A percentile compares a stretch with the other conserved stretches of the same genome.
Evolutionary conservation across 92 coral and sea anemone species (phyloP).

Genomic region (Blastomussa wellsi): DNA sequence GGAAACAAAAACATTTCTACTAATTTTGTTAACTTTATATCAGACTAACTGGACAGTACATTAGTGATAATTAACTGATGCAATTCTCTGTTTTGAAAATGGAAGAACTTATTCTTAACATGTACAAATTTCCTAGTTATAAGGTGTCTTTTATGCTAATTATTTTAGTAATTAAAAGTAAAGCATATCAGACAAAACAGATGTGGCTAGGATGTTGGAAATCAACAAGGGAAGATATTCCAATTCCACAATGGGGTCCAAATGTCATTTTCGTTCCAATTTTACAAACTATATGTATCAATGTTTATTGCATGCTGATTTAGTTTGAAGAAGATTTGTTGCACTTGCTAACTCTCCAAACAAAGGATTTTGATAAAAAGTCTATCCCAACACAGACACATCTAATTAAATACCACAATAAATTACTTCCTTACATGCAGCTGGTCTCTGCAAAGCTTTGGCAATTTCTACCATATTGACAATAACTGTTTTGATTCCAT

Average conservation of each 20-base stretch:
- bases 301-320: neutral
- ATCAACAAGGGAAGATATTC: too few species aligned
- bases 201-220: neutral
- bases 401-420: neutral
- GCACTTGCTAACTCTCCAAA: neutral
- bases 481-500: constrained; percentile 99
- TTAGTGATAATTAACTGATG: too few species aligned
- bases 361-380: neutral
- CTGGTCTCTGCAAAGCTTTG: constrained; percentile 88
- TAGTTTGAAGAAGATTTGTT: neutral
- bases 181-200: too few species aligned
- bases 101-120: too few species aligned
- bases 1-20: neutral
- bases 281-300: too few species aligned
- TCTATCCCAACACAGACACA: neutral
- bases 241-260: neutral
- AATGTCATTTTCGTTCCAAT: neutral
- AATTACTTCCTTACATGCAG: constrained; percentile 75
- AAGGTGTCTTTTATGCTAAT: too few species aligned
- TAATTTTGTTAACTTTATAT: too few species aligned
- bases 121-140: too few species aligned
- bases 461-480: constrained; percentile 99
- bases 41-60: neutral
- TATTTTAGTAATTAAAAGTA: too few species aligned
- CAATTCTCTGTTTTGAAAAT: too few species aligned